Evolutionary conservation across 2,797 vertebrate species (phyloP).

Genomic region (Hozukius guyotensis): DNA sequence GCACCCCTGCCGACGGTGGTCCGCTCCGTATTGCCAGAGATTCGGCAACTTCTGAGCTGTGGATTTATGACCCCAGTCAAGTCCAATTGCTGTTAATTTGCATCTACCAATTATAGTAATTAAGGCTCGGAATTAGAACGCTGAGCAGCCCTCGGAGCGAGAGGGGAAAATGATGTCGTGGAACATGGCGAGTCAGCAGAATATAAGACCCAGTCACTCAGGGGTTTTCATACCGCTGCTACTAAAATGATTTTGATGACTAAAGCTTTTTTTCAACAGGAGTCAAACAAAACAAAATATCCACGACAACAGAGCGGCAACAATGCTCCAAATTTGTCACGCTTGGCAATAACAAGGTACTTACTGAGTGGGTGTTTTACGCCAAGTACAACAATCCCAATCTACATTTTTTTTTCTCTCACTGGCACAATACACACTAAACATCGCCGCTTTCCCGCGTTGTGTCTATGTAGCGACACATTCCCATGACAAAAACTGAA

Average conservation of each 20-base stretch:
- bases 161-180: slow-evolving; percentile 60
- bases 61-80: slow-evolving; percentile 85
- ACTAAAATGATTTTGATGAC: slow-evolving; percentile 60
- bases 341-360: slow-evolving; percentile 42
- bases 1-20: slow-evolving; percentile 74
- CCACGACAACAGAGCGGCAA: slow-evolving; percentile 41
- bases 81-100: slow-evolving; percentile 85
- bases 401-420: slow-evolving; percentile 1
- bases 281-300: slow-evolving; percentile 42
- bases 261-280: slow-evolving; percentile 45
- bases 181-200: slow-evolving; percentile 73
- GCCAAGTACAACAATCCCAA: slow-evolving; percentile 23
- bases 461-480: slow-evolving; percentile 36
- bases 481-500: slow-evolving; percentile 58
- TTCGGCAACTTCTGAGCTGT: slow-evolving; percentile 75
- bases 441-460: slow-evolving; percentile 39
- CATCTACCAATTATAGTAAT: slow-evolving; percentile 85
- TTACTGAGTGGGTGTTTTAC: slow-evolving; percentile 2
- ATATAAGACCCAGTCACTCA: slow-evolving; percentile 42
- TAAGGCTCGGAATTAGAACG: slow-evolving; percentile 76
- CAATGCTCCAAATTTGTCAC: slow-evolving; percentile 51
- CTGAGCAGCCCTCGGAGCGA: slow-evolving; percentile 60
- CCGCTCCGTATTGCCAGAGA: slow-evolving; percentile 73
- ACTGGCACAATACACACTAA: slow-evolving; percentile 23
- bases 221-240: slow-evolving; percentile 32